phyloP scores from a whole-genome alignment of 2,888 invertebrate genomes.

The Drosophila acutilabella region DNA sequence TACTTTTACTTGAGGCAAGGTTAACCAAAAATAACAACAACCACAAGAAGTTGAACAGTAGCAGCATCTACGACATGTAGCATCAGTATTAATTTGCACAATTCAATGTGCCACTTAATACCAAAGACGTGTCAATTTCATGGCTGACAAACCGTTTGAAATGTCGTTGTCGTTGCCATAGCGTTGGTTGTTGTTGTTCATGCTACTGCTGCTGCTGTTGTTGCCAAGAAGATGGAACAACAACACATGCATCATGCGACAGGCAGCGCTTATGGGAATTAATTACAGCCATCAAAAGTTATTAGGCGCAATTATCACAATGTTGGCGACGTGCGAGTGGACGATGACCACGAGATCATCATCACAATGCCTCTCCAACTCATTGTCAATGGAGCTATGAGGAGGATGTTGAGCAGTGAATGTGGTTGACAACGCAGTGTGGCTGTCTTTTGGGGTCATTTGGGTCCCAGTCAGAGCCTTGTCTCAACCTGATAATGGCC shows the following conservation, averaged over 20 bases:
- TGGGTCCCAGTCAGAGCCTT: neutral
- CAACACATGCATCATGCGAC: conserved; percentile 47
- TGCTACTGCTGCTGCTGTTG: conserved; percentile 17
- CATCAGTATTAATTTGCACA: conserved; percentile 72
- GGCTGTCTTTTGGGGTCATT: conserved; percentile 12
- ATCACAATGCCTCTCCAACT: conserved; percentile 17
- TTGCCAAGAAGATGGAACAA: conserved; percentile 10
- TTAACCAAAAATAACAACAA: conserved; percentile 11
- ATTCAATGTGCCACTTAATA: conserved; percentile 80
- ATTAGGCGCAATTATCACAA: conserved; percentile 80
- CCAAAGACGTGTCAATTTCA: conserved; percentile 80
- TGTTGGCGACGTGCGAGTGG: conserved; percentile 60
- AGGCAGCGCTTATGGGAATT: conserved; percentile 73
- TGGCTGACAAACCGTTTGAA: conserved; percentile 73
- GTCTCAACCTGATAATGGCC: conserved; percentile 34
- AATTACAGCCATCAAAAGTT: conserved; percentile 80
- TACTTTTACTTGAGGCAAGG: conserved; percentile 11
- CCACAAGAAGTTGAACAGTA: neutral
- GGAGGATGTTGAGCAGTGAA: neutral
- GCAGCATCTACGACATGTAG: conserved; percentile 30
- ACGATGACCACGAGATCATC: conserved; percentile 12
- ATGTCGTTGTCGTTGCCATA: conserved; percentile 24
- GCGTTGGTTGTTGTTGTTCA: conserved; percentile 35
- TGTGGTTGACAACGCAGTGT: conserved; percentile 35
- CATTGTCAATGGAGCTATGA: conserved; percentile 10